Evolutionary conservation across 2,113 vertebrate species (phyloP), one percentile per base, ranked within the genome.

Genomic region (Panthera leo): DNA sequence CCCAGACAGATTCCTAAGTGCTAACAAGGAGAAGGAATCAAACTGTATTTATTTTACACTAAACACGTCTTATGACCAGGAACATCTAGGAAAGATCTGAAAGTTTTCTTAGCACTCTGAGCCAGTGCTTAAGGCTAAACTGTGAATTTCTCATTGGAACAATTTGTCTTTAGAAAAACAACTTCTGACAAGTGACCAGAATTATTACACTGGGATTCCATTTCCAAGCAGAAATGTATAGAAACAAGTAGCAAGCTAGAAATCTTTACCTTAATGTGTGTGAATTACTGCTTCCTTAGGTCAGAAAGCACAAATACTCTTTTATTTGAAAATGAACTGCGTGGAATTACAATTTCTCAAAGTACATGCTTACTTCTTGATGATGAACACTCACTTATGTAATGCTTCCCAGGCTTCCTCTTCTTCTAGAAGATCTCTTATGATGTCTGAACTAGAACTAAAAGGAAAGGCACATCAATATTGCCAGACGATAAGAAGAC

Each of bases 371-470:
- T 71, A 82, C 11, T 58, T 91, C 31, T 15, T 48, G 68, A 88
- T 11, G 39, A 67, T 12, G 34, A 92, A 51, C 18, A 98, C 99
- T 99, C 92, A 99, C 99, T 65, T 95, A 75, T 97, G 97, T 58
- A 98, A 96, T 7, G 98, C 98, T 0, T 39, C 84, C 79, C 98
- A 98, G 91, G 89, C 84, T 0, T 84, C 95, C 65, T 98, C 97
- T 55, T 96, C 91, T 36, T 84, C 97, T 70, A 98, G 97, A 19
- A 97, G 42, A 53, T 99, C 99, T 97, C 98, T 98, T 94, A 99
- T 68, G 95, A 99, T 99, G 96, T 99, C 99, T 0, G 99, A 99
- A 55, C 96, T 98, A 83, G 99, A 99, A 98, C 99, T 99, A 97
- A 95, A 98, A 97, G 31, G 80, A 96, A 71, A 96, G 0, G n/a